Percentiles rank a stretch among this genome's conserved stretches.
Conservation (phyloP, 2,888 invertebrate species). For the Diaphora mendica region DNA sequence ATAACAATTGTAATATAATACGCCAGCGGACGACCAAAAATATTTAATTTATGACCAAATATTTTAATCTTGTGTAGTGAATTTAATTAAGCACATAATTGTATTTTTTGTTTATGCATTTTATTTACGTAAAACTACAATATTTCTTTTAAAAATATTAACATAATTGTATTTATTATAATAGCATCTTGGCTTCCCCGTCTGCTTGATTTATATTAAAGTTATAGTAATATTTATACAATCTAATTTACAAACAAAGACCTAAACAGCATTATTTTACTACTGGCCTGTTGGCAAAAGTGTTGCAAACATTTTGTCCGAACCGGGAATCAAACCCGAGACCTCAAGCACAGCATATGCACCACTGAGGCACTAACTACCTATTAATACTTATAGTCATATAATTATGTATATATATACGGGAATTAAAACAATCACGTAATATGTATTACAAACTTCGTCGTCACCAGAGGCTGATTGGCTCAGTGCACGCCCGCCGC, state of each 20-base stretch:
- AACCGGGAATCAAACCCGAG: too few relatives aligned
- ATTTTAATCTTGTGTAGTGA: neutral
- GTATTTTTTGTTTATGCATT: neutral
- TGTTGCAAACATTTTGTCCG: too few relatives aligned
- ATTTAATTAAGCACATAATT: constrained; percentile 1
- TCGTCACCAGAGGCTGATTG: too few relatives aligned
- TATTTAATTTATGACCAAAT: neutral
- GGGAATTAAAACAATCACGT: too few relatives aligned
- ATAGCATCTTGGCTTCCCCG: neutral
- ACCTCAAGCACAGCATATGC: too few relatives aligned
- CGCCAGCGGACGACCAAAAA: constrained; percentile 16
- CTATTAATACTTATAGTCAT: too few relatives aligned
- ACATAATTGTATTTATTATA: constrained; percentile 2
- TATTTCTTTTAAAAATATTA: constrained; percentile 1
- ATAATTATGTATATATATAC: too few relatives aligned
- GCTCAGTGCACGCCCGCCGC: too few relatives aligned
- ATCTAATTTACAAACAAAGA: neutral
- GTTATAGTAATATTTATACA: neutral
- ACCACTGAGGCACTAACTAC: too few relatives aligned
- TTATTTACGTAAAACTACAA: constrained; percentile 2
- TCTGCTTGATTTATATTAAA: neutral
- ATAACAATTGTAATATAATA: neutral
- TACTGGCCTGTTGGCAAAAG: too few relatives aligned
- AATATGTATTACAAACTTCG: too few relatives aligned
- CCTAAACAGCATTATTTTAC: neutral